Evolutionary conservation across 2,797 vertebrate genomes (phyloP).

Genomic region (Schizopygopsis malacanthus): DNA sequence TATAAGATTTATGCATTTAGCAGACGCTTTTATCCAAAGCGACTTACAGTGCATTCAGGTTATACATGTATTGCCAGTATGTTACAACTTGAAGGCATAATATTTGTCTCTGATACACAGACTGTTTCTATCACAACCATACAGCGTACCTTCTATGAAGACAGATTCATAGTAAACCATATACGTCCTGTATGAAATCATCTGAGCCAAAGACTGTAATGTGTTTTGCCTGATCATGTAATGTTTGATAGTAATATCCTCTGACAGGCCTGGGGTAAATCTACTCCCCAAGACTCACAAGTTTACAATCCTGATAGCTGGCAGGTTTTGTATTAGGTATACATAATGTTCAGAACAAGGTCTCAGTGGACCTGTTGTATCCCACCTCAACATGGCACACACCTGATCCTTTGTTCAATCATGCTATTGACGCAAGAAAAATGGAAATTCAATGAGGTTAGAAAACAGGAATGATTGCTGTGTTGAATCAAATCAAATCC

Average conservation of each 20-base stretch:
- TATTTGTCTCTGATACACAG: conserved; percentile 26
- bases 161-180: conserved; percentile 43
- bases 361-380: conserved; percentile 36
- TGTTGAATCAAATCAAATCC: conserved; percentile 11
- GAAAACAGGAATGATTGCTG: conserved; percentile 20
- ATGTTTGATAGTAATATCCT: conserved; percentile 48
- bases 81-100: not conserved
- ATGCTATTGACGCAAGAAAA: conserved; percentile 34
- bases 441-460: conserved; percentile 34
- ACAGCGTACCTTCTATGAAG: conserved; percentile 6
- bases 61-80: too few relatives aligned
- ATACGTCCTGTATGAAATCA: conserved; percentile 30
- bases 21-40: too few relatives aligned
- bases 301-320: conserved; percentile 49
- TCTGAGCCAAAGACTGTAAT: conserved; percentile 39
- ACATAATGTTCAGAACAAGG: conserved; percentile 46
- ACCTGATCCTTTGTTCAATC: conserved; percentile 44
- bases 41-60: too few relatives aligned
- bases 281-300: conserved; percentile 46
- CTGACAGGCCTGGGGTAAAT: conserved; percentile 54
- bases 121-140: conserved; percentile 17
- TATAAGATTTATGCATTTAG: not conserved
- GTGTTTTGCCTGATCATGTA: conserved; percentile 50
- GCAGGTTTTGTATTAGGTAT: conserved; percentile 35
- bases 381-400: conserved; percentile 30